These are phyloP conservation scores for Scaptomyza hsui DNA, from an alignment of 1,140 invertebrate genomes.

Conservation along the genomic window DNA sequence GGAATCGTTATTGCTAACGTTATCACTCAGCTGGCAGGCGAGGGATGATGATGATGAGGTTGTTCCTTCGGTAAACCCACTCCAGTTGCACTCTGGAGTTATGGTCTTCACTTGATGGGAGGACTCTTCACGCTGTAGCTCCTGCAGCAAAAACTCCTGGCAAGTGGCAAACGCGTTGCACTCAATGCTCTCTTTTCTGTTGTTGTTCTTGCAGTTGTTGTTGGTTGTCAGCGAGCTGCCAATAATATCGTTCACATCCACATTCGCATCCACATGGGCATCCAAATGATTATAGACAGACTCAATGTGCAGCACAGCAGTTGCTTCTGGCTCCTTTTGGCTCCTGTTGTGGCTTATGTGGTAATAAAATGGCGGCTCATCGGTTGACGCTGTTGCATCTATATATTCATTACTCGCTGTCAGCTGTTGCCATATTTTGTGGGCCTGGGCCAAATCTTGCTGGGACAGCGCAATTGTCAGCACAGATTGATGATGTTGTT, in stretches of 20 bases:
- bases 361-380: conserved; percentile 67
- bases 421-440: conserved; percentile 81
- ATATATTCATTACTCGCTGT: conserved; percentile 82
- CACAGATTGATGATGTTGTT: conserved; percentile 81
- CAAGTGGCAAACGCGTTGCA: conserved; percentile 57
- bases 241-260: conserved; percentile 31
- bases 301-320: conserved; percentile 52
- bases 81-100: conserved; percentile 12
- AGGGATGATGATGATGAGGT: not conserved
- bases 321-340: not conserved
- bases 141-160: conserved; percentile 67
- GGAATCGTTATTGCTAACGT: not conserved
- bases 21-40: conserved; percentile 14
- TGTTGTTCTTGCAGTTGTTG: conserved; percentile 14
- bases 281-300: conserved; percentile 64
- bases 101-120: conserved; percentile 9
- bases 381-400: conserved; percentile 40
- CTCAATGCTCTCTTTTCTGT: not conserved
- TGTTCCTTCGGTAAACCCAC: not conserved
- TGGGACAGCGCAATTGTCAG: conserved; percentile 77
- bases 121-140: conserved; percentile 20
- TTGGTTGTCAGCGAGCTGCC: conserved; percentile 37
- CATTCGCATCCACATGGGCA: conserved; percentile 45
- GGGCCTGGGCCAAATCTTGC: conserved; percentile 77
- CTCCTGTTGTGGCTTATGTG: conserved; percentile 47